phyloP scores from a whole-genome alignment of 2,797 vertebrate genomes.

The Tarsius wallacei region DNA sequence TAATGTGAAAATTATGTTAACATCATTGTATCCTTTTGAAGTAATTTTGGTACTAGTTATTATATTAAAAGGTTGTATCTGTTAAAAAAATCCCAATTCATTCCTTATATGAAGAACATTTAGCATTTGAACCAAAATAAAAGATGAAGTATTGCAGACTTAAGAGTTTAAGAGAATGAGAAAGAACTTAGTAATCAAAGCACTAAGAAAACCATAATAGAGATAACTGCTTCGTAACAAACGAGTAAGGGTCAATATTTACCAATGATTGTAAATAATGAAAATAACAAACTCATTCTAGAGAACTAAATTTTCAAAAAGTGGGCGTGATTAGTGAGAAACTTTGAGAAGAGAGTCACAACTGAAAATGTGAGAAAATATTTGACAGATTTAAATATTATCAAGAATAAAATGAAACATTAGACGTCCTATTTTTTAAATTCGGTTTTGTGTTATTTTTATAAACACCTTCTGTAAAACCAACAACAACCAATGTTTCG shows the following conservation, averaged over 20 bases:
- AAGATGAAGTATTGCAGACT: neutral
- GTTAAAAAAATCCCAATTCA: slow-evolving; percentile 70
- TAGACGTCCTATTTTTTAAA: neutral
- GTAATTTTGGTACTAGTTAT: slow-evolving; percentile 75
- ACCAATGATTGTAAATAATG: neutral
- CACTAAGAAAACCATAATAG: neutral
- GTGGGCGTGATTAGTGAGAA: neutral
- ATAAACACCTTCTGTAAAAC: neutral
- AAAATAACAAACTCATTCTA: neutral
- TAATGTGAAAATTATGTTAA: slow-evolving; percentile 77
- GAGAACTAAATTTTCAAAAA: neutral
- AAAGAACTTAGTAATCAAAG: neutral
- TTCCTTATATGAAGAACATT: slow-evolving; percentile 70
- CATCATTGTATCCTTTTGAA: slow-evolving; percentile 83
- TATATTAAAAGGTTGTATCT: slow-evolving; percentile 60
- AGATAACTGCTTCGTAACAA: neutral
- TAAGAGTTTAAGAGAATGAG: neutral
- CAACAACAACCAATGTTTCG: no score
- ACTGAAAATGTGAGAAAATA: neutral
- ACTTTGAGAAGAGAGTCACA: neutral
- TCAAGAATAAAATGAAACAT: neutral
- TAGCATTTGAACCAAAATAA: neutral
- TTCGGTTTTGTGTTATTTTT: neutral
- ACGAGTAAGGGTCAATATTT: neutral
- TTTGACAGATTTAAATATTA: neutral